Conservation (phyloP, 2,113 vertebrate genomes). For the Sakesphorus luctuosus region DNA sequence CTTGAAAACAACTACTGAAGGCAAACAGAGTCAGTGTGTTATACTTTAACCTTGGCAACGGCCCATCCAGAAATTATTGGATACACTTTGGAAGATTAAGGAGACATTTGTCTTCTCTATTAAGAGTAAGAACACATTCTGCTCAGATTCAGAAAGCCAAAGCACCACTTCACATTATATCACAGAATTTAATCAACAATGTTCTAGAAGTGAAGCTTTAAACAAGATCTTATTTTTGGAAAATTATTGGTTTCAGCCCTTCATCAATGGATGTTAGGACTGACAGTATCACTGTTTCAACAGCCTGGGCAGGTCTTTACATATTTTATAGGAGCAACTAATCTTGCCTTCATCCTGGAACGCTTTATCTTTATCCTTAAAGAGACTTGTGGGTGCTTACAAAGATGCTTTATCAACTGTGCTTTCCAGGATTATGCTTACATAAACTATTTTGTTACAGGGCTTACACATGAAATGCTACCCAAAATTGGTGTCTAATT, state of each 20-base stretch:
- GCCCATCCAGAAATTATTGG: neutral
- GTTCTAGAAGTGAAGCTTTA: neutral
- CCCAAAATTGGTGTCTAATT: neutral
- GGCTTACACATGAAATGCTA: neutral
- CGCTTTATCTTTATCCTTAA: neutral
- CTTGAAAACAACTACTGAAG: neutral
- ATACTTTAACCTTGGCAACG: neutral
- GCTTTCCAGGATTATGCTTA: neutral
- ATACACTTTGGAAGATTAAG: neutral
- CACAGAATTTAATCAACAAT: neutral
- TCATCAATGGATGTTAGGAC: neutral
- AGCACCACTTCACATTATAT: neutral
- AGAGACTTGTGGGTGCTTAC: neutral
- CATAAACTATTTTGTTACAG: neutral
- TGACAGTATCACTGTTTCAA: neutral
- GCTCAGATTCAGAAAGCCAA: neutral
- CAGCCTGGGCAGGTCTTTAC: accelerated
- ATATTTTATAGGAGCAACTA: neutral
- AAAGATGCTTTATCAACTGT: neutral
- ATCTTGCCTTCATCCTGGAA: neutral
- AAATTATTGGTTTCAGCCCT: neutral
- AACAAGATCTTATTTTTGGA: neutral
- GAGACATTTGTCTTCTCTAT: neutral
- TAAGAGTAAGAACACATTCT: neutral
- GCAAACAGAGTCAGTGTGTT: accelerated